Conservation (phyloP, 2,888 invertebrate species). For the Pammene aurita region DNA sequence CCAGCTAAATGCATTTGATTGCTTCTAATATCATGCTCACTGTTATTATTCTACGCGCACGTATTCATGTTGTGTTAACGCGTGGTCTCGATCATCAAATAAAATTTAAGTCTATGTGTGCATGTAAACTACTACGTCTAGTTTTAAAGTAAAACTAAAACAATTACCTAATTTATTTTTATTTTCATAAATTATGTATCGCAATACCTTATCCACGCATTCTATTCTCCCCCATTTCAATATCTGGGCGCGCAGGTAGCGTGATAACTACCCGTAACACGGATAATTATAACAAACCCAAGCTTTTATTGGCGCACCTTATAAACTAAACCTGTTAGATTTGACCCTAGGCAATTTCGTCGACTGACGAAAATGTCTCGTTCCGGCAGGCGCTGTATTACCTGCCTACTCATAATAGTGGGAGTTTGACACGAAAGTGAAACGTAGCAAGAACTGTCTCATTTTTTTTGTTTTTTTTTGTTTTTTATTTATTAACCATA, state of each 20-base stretch:
- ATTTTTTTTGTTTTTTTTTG: no score
- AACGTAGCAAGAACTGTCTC: neutral
- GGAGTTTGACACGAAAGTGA: slow-evolving; percentile 24
- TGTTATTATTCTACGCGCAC: no score
- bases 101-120: no score
- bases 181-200: slow-evolving; percentile 1
- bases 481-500: no score
- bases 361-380: slow-evolving; percentile 34
- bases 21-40: no score
- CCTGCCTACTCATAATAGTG: slow-evolving; percentile 6
- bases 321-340: slow-evolving; percentile 46
- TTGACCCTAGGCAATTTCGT: slow-evolving; percentile 33
- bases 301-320: slow-evolving; percentile 47
- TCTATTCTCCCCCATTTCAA: slow-evolving; percentile 47
- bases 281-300: slow-evolving; percentile 53
- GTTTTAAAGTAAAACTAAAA: no score
- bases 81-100: no score
- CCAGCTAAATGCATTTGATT: no score
- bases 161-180: no score
- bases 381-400: slow-evolving; percentile 19
- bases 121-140: no score
- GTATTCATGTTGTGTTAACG: no score
- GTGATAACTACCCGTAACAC: slow-evolving; percentile 52
- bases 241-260: slow-evolving; percentile 53
- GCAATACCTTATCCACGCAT: slow-evolving; percentile 42